Evolutionary conservation across 2,797 vertebrate genomes (phyloP).

Genomic region (Denticeps clupeoides): DNA sequence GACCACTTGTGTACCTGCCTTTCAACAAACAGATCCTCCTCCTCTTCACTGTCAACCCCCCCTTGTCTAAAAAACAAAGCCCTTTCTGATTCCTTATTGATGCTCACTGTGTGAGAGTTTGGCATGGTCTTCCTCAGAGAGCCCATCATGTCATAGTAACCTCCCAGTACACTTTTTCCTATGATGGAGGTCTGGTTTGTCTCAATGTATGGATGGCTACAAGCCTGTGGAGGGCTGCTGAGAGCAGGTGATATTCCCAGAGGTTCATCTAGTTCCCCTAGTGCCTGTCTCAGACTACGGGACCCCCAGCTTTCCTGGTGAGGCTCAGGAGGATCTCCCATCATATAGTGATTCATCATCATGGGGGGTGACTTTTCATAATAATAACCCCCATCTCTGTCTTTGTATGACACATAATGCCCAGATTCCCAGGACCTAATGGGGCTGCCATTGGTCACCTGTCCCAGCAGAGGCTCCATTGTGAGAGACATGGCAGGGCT

Average conservation of each 20-base stretch:
- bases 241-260: slow-evolving; percentile 56
- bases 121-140: slow-evolving; percentile 68
- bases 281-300: slow-evolving; percentile 53
- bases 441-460: slow-evolving; percentile 43
- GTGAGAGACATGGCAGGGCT: slow-evolving; percentile 72
- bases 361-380: slow-evolving; percentile 55
- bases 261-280: slow-evolving; percentile 69
- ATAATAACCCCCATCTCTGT: slow-evolving; percentile 59
- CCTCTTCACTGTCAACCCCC: slow-evolving; percentile 51
- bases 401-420: slow-evolving; percentile 63
- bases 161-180: slow-evolving; percentile 44
- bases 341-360: slow-evolving; percentile 45
- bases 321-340: slow-evolving; percentile 40
- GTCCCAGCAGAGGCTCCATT: slow-evolving; percentile 80
- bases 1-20: slow-evolving; percentile 64
- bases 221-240: slow-evolving; percentile 39
- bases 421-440: slow-evolving; percentile 62
- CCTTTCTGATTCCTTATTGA: slow-evolving; percentile 61
- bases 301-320: slow-evolving; percentile 64
- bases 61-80: slow-evolving; percentile 47
- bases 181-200: slow-evolving; percentile 39
- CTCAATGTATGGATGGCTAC: slow-evolving; percentile 51
- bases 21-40: slow-evolving; percentile 52
- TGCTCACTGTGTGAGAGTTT: slow-evolving; percentile 54
- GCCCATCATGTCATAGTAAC: slow-evolving; percentile 72